Conservation (phyloP, 2,797 vertebrate species). For the Triplophysa bombifrons region DNA sequence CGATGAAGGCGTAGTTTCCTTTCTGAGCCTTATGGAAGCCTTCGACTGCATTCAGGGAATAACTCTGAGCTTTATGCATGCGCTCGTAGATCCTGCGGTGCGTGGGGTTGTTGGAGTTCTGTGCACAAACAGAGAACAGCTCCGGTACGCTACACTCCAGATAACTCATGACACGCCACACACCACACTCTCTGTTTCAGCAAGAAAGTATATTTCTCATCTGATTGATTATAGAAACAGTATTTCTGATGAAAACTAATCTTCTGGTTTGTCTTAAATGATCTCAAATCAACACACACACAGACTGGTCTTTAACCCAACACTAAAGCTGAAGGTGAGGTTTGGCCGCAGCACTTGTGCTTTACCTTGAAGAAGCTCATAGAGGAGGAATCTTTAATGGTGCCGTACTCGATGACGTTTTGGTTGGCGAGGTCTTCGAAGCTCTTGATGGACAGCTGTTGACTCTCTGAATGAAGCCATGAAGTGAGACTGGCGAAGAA, state of each 20-base stretch:
- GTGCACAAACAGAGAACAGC: not conserved
- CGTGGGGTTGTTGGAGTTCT: slow-evolving; percentile 81
- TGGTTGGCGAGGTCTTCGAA: slow-evolving; percentile 89
- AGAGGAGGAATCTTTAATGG: slow-evolving; percentile 79
- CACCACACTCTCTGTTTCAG: not conserved
- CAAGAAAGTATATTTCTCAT: not conserved
- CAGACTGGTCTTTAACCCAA: too few species aligned
- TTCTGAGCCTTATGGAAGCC: slow-evolving; percentile 76
- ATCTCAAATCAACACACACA: too few species aligned
- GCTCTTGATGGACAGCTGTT: slow-evolving; percentile 74
- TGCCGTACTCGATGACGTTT: slow-evolving; percentile 84
- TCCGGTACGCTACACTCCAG: too few species aligned
- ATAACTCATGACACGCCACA: too few species aligned
- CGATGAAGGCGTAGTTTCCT: slow-evolving; percentile 87
- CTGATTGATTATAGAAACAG: not conserved
- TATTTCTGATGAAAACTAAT: not conserved
- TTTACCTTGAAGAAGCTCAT: slow-evolving; percentile 84
- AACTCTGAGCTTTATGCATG: slow-evolving; percentile 83
- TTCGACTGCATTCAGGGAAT: slow-evolving; percentile 74
- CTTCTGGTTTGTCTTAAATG: too few species aligned
- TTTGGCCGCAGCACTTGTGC: too few species aligned
- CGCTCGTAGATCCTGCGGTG: slow-evolving; percentile 82
- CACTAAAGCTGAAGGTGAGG: not conserved
- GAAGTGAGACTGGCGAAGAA: slow-evolving; percentile 83
- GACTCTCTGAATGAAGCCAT: slow-evolving; percentile 68